Conservation (phyloP, 1,140 invertebrate genomes). For the Brachionus rotundiformis region DNA sequence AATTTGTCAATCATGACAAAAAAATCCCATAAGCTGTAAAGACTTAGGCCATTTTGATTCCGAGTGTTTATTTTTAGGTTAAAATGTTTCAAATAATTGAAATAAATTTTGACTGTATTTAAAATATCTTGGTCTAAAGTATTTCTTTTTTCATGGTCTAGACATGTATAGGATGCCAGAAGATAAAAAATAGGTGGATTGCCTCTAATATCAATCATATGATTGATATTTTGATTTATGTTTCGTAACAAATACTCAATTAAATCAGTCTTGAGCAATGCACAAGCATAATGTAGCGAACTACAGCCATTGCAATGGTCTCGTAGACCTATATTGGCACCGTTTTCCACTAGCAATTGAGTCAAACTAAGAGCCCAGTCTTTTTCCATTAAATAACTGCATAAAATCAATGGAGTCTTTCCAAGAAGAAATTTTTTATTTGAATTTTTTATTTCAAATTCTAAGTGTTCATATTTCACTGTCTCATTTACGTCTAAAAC, state of each 20-base stretch:
- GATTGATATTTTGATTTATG: neutral
- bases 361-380: slow-evolving; percentile 16
- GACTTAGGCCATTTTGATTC: neutral
- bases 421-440: slow-evolving; percentile 30
- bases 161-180: neutral
- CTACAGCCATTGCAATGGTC: slow-evolving; percentile 19
- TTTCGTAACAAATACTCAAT: slow-evolving; percentile 1
- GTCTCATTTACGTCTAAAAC: slow-evolving; percentile 12
- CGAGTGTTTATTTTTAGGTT: neutral
- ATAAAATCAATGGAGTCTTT: slow-evolving; percentile 35
- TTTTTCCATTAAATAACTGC: slow-evolving; percentile 9
- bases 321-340: neutral
- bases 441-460: neutral
- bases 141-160: neutral
- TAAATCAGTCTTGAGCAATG: neutral
- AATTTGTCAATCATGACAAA: neutral
- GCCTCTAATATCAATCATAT: slow-evolving; percentile 26
- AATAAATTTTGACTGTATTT: neutral
- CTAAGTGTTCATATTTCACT: slow-evolving; percentile 20
- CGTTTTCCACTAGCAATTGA: neutral
- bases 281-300: slow-evolving; percentile 45
- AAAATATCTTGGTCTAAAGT: neutral
- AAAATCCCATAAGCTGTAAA: neutral
- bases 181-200: slow-evolving; percentile 44
- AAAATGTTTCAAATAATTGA: slow-evolving; percentile 26